Evolutionary conservation across 2,797 vertebrate species (phyloP).

Genomic region (Phalloptychus januarius): DNA sequence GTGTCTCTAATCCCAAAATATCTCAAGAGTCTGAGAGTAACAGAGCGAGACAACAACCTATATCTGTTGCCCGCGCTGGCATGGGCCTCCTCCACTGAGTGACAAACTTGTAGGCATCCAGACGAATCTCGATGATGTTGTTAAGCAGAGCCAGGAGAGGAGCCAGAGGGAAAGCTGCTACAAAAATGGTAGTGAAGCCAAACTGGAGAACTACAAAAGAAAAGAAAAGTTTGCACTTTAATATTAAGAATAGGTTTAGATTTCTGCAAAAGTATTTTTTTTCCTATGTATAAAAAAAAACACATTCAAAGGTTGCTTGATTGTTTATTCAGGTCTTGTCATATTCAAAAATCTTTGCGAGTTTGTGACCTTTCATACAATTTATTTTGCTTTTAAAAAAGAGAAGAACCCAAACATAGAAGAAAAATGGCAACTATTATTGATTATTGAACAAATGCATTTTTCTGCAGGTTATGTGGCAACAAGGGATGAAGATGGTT

Average conservation of each 20-base stretch:
- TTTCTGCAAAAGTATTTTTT: neutral
- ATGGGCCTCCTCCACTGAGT: conserved; percentile 98
- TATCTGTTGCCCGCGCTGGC: conserved; percentile 96
- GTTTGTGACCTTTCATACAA: neutral
- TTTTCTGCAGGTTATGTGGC: neutral
- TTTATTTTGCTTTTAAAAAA: neutral
- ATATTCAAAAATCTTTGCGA: neutral
- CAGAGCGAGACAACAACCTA: conserved; percentile 81
- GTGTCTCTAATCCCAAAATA: conserved; percentile 36
- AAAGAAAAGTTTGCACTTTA: conserved; percentile 13
- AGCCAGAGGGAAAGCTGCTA: conserved; percentile 96
- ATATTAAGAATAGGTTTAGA: neutral
- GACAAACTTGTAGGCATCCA: conserved; percentile 99
- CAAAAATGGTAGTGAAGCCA: conserved; percentile 98
- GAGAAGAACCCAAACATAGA: neutral
- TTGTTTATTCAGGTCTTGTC: neutral
- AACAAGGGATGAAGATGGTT: neutral
- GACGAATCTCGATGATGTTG: conserved; percentile 98
- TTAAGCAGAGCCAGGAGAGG: conserved; percentile 97
- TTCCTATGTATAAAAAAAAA: neutral
- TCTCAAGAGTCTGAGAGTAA: conserved; percentile 1
- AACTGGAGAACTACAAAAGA: conserved; percentile 91
- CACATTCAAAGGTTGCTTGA: neutral
- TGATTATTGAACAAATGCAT: neutral
- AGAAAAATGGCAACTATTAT: neutral